These are phyloP conservation scores for Brachionus calyciflorus DNA, from an alignment of 1,140 invertebrate species.

Conservation along the genomic window DNA sequence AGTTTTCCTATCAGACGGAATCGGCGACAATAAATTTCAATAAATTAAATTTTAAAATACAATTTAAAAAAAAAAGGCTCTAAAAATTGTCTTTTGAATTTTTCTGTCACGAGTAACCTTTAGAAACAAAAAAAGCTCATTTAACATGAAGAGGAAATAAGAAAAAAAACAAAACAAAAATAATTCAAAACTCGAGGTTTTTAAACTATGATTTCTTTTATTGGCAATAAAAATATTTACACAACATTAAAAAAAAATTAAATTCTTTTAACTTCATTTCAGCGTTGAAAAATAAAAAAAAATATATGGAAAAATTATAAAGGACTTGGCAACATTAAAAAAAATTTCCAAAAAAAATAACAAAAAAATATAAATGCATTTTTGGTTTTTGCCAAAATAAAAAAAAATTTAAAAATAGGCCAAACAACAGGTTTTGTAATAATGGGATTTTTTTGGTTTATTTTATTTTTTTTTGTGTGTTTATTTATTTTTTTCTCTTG, in stretches of 20 bases:
- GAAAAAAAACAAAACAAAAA: not conserved
- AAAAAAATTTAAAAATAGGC: conserved; percentile 7
- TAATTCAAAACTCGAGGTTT: not conserved
- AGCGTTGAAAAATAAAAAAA: conserved; percentile 5
- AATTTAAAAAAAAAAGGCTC: too few species aligned
- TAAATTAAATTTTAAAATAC: too few species aligned
- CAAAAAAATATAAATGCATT: conserved; percentile 24
- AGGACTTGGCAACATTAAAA: conserved; percentile 28
- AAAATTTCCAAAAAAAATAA: conserved; percentile 25
- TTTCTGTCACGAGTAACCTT: too few species aligned
- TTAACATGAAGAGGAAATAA: not conserved
- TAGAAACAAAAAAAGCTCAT: not conserved
- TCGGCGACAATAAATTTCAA: too few species aligned
- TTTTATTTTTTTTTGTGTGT: not conserved
- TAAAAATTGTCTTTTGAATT: too few species aligned
- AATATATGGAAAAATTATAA: not conserved
- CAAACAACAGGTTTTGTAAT: conserved; percentile 14
- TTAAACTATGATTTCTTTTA: conserved; percentile 34
- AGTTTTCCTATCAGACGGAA: too few species aligned
- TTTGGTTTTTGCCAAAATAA: conserved; percentile 38
- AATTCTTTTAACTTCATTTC: conserved; percentile 40
- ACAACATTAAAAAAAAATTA: conserved; percentile 13
- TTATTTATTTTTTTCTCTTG: too few species aligned
- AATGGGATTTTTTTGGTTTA: not conserved
- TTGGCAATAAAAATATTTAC: conserved; percentile 37